Percentiles rank a stretch among this genome's conserved stretches.
phyloP scores from a whole-genome alignment of 2,113 vertebrate species.

The Saguinus imperator region DNA sequence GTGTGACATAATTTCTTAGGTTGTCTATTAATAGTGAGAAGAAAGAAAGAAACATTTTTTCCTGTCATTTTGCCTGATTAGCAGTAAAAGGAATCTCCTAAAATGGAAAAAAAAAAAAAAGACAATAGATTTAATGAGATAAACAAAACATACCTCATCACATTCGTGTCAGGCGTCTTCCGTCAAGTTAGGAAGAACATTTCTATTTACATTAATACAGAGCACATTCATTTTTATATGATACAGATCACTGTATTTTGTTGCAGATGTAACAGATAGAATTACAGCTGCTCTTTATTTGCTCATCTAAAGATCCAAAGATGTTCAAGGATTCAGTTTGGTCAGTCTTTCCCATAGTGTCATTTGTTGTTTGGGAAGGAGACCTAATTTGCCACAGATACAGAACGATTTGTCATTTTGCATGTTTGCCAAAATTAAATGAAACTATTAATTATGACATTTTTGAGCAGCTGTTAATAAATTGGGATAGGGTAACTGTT shows the following conservation, averaged over 20 bases:
- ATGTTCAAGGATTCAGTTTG: constrained; percentile 75
- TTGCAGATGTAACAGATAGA: constrained; percentile 78
- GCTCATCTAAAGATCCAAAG: constrained; percentile 82
- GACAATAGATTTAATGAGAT: background rate
- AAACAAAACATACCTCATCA: background rate
- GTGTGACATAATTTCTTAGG: background rate
- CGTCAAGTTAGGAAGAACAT: background rate
- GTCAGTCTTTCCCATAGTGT: constrained; percentile 76
- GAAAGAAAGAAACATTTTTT: background rate
- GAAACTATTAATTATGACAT: constrained; percentile 89
- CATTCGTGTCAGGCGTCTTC: background rate
- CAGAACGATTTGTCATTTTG: constrained; percentile 85
- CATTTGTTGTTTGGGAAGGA: constrained; percentile 85
- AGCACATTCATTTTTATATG: constrained; percentile 61
- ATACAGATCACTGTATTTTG: constrained; percentile 59
- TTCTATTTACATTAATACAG: background rate
- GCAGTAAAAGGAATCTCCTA: constrained; percentile 27
- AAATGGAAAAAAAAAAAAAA: constrained; percentile 47
- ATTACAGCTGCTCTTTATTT: constrained; percentile 82
- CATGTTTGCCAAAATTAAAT: constrained; percentile 89
- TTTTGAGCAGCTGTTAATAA: constrained; percentile 89
- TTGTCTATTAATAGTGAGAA: background rate
- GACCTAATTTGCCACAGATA: constrained; percentile 86
- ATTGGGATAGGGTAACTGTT: constrained; percentile 82
- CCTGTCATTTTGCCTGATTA: background rate